Evolutionary conservation across 2,888 invertebrate species (phyloP).

Genomic region (Cephus spinipes): DNA sequence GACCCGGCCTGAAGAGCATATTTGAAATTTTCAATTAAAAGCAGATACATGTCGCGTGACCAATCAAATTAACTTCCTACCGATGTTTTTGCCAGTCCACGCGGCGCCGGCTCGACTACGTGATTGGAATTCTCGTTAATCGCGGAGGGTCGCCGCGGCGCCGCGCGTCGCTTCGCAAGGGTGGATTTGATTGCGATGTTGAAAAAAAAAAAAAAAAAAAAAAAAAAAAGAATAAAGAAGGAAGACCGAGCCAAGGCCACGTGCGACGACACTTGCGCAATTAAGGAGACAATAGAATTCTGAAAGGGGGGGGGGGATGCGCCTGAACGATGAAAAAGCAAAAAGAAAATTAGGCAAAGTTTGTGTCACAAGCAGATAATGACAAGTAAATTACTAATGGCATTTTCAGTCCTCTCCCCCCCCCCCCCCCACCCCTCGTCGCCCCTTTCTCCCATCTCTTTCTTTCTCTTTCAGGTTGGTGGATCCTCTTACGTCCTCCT

Average conservation of each 20-base stretch:
- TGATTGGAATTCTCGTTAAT: conserved; percentile 17
- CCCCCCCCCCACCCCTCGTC: background rate
- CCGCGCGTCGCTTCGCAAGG: background rate
- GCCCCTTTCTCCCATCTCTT: background rate
- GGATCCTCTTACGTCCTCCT: background rate
- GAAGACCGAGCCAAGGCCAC: background rate
- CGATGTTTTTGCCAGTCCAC: conserved; percentile 9
- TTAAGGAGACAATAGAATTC: background rate
- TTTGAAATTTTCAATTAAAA: conserved; percentile 15
- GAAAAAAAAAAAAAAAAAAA: background rate
- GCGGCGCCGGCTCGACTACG: conserved; percentile 4
- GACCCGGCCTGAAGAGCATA: background rate
- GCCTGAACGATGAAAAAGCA: background rate
- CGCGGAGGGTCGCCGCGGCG: background rate
- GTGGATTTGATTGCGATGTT: background rate
- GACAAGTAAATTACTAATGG: background rate
- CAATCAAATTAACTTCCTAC: conserved; percentile 16
- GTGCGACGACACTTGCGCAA: background rate
- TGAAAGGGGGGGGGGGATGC: background rate
- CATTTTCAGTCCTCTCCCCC: background rate
- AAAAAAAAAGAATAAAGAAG: background rate
- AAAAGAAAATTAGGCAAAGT: conserved; percentile 14
- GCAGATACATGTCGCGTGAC: background rate
- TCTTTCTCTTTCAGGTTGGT: background rate
- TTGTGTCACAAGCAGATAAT: conserved; percentile 6